Evolutionary conservation across 2,888 invertebrate genomes (phyloP).

Genomic region (Coelopa pilipes): DNA sequence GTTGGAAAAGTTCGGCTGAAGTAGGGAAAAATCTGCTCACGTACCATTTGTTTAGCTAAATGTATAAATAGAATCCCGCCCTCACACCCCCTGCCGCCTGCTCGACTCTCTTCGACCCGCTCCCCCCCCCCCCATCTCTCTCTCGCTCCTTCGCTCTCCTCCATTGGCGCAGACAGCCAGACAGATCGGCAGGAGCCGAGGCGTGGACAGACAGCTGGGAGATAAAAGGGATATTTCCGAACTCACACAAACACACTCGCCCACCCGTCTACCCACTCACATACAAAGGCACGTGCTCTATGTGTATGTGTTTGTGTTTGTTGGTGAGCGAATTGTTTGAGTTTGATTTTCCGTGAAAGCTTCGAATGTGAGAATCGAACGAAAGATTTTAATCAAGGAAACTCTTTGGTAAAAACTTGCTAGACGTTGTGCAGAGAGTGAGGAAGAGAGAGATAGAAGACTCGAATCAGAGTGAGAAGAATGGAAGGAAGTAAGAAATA

Average conservation of each 20-base stretch:
- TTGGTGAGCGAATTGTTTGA: conserved; percentile 27
- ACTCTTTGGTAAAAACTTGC: too few species aligned
- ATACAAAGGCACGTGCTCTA: background rate
- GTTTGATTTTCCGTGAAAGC: conserved; percentile 21
- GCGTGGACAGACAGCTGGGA: background rate
- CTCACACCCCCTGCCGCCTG: background rate
- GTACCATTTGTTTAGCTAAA: conserved; percentile 47
- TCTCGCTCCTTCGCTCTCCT: background rate
- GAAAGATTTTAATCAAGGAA: conserved; percentile 32
- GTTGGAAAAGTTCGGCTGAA: background rate
- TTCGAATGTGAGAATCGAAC: background rate
- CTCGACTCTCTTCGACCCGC: too few species aligned
- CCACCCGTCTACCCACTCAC: background rate
- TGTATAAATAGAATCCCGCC: conserved; percentile 25
- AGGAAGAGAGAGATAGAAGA: too few species aligned
- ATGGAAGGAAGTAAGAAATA: too few species aligned
- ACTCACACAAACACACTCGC: background rate
- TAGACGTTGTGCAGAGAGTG: too few species aligned
- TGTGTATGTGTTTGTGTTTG: background rate
- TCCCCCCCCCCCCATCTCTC: too few species aligned
- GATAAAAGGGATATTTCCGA: background rate
- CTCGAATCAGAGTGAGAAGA: too few species aligned
- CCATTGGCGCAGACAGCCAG: background rate
- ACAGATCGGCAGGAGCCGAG: background rate
- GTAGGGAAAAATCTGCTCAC: conserved; percentile 47